phyloP scores from a whole-genome alignment of 2,888 invertebrate species.

The Cerastis rubricosa region DNA sequence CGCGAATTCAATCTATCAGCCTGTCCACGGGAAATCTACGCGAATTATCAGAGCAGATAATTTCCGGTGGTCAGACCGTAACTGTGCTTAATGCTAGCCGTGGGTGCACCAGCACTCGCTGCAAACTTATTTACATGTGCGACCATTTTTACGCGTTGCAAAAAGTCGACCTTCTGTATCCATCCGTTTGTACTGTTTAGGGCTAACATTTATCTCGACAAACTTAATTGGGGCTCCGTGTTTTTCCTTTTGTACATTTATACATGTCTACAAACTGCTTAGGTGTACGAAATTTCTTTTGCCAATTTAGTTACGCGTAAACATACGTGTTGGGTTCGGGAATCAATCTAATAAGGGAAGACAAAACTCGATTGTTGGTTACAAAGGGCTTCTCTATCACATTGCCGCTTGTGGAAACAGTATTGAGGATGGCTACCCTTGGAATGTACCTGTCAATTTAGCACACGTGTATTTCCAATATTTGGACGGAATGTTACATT shows the following conservation, averaged over 20 bases:
- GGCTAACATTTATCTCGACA: constrained; percentile 82
- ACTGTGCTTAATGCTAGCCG: background rate
- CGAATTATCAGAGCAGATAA: background rate
- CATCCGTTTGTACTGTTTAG: constrained; percentile 66
- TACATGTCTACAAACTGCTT: constrained; percentile 64
- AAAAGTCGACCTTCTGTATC: constrained; percentile 7
- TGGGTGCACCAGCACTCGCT: background rate
- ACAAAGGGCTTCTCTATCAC: constrained; percentile 55
- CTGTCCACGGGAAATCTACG: background rate
- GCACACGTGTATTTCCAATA: constrained; percentile 12
- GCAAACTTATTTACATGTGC: background rate
- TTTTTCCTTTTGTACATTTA: constrained; percentile 74
- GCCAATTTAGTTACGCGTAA: constrained; percentile 65
- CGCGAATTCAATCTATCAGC: background rate
- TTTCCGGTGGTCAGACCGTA: background rate
- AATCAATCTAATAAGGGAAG: constrained; percentile 64
- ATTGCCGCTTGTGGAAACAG: constrained; percentile 46
- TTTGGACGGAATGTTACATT: background rate
- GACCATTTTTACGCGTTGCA: background rate
- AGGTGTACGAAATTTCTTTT: constrained; percentile 62
- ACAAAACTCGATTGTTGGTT: constrained; percentile 62
- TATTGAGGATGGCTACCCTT: constrained; percentile 35
- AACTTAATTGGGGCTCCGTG: constrained; percentile 83
- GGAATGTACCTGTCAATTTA: constrained; percentile 18
- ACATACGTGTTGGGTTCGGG: constrained; percentile 58